phyloP scores from a whole-genome alignment of 30 jellyfish, hydroid and myxozoan species.

The Turritopsis rubra region DNA sequence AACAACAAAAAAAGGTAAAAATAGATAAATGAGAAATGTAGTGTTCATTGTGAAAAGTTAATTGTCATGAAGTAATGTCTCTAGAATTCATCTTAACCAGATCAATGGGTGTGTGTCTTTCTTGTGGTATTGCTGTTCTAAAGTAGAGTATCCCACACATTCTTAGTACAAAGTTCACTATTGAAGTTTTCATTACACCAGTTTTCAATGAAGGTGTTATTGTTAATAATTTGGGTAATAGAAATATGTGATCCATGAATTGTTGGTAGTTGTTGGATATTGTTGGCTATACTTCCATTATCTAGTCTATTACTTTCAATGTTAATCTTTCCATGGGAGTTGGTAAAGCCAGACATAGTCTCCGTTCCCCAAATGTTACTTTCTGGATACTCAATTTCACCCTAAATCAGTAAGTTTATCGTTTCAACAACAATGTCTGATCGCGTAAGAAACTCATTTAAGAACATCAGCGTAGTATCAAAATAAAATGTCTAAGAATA shows the following conservation, averaged over 20 bases:
- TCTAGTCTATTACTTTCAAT: not conserved
- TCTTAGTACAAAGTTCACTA: not conserved
- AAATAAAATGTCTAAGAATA: no score
- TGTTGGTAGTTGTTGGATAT: not conserved
- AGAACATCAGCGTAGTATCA: not conserved
- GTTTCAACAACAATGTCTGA: not conserved
- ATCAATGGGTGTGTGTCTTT: not conserved
- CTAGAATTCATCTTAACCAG: no score
- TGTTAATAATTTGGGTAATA: not conserved
- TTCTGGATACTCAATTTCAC: not conserved
- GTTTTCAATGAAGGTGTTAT: not conserved
- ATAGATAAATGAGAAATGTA: no score
- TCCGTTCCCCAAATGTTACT: not conserved
- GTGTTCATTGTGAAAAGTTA: no score
- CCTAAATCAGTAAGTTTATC: not conserved
- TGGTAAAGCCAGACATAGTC: no score
- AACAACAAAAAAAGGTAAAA: no score
- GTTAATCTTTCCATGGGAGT: not conserved
- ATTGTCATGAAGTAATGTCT: no score
- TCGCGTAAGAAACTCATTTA: no score
- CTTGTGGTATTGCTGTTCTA: not conserved
- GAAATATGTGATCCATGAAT: not conserved
- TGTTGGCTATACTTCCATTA: not conserved
- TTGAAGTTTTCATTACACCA: not conserved
- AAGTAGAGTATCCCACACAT: not conserved